These are phyloP conservation scores for Spilarctia lutea DNA, from an alignment of 2,888 invertebrate genomes.

Conservation along the genomic window DNA sequence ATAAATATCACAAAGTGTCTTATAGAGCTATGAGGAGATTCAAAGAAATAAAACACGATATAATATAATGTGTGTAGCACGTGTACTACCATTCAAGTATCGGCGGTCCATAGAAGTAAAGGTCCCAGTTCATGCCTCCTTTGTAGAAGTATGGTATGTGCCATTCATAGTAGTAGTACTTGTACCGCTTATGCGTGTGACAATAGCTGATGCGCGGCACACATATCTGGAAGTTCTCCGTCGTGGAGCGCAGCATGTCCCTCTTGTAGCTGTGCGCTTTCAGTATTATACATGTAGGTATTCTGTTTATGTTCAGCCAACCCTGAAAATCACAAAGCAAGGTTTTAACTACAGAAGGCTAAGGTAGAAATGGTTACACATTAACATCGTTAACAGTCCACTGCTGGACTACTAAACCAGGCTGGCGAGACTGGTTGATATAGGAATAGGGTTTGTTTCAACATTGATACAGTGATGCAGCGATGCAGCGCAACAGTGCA, in stretches of 20 bases:
- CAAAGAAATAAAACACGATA: background rate
- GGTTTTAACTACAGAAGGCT: background rate
- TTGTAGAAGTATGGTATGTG: constrained; percentile 1
- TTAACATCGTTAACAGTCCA: no score
- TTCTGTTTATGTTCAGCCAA: constrained; percentile 10
- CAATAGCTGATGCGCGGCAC: constrained; percentile 15
- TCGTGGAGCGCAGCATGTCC: background rate
- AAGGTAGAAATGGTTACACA: background rate
- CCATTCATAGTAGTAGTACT: constrained; percentile 18
- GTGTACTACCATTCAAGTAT: background rate
- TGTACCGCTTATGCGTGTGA: constrained; percentile 13
- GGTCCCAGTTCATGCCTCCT: constrained; percentile 17
- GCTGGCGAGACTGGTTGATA: no score
- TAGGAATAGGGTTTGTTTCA: no score
- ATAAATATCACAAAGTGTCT: background rate
- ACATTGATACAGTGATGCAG: no score
- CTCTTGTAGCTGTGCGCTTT: background rate
- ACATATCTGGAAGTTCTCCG: constrained; percentile 1
- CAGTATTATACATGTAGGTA: constrained; percentile 9
- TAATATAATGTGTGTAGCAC: background rate
- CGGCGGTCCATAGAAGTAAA: constrained; percentile 12
- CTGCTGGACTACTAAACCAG: no score
- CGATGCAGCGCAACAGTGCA: no score
- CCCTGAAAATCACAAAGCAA: background rate
- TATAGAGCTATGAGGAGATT: background rate